Evolutionary conservation across 2,113 vertebrate genomes (phyloP), one percentile per base, ranked within the genome.

Genomic region (Pelvicachromis taeniatus): DNA sequence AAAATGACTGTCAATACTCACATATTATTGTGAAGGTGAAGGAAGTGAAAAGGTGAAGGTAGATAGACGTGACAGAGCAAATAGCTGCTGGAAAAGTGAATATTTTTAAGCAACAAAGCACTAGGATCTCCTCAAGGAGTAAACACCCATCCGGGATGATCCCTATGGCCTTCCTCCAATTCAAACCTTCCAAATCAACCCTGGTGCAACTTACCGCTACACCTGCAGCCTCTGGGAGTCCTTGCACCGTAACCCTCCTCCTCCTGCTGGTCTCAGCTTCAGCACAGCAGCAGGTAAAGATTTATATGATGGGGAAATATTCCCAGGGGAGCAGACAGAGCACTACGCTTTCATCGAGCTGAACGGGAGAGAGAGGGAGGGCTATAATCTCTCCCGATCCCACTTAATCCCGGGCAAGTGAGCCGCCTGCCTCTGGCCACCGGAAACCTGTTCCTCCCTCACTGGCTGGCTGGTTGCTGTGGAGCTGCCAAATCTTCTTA

Each of bases 301-400:
- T n/a, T 12, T 9, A 55, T 77, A 68, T 16, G 77, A 26, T 13
- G 56, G 55, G 56, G 35, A 82, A 86, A 61, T 48, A 56, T 78
- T 90, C 63, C 84, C 65, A 54, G 19, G 80, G 55, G 82, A 89
- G 23, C 17, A 52, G 59, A 73, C 14, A 7, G 26, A 85, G 68
- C 9, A 1, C 59, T 56, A 16, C 2, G 19, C 63, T 82, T 85
- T 83, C 84, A 90, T 65, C 80, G 26, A 85, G 79, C 77, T 33
- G 50, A 81, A 48, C 10, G 14, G 84, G 65, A 77, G 81, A 77
- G 80, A 78, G 84, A 87, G 88, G 87, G 88, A 88, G 88, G 77
- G 77, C 83, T 80, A 90, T 96, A 96, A 96, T 96, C 96, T 93
- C 87, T 82, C 89, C 88, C 90, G 85, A 95, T 96, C 95, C 95